Percentiles rank a stretch among this genome's conserved stretches.
Evolutionary conservation across 2,797 vertebrate species (phyloP).

Genomic region (Falco novaeseelandiae): DNA sequence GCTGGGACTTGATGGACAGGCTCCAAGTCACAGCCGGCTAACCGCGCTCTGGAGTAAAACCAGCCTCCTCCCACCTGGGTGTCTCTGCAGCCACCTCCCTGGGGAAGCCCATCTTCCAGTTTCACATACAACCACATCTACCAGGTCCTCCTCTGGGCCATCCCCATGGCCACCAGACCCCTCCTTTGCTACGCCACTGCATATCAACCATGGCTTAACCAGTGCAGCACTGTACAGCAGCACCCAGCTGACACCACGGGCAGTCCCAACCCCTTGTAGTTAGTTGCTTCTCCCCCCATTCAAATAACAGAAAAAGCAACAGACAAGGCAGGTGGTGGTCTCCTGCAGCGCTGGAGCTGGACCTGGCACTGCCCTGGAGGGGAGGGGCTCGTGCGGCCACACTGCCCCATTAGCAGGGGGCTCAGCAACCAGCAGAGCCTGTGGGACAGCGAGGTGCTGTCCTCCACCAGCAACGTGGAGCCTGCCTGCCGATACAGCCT

Average conservation of each 20-base stretch:
- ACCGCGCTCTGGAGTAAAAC: background rate
- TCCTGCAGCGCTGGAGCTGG: background rate
- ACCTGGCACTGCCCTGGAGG: background rate
- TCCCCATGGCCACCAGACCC: background rate
- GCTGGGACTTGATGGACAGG: background rate
- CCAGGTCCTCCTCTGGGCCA: background rate
- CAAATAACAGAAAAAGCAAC: background rate
- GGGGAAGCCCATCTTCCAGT: background rate
- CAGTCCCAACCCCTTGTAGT: background rate
- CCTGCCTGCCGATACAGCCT: background rate
- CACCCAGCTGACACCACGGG: rapidly evolving
- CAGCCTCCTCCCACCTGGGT: background rate
- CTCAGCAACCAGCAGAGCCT: background rate
- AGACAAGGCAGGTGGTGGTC: background rate
- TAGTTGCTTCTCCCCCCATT: background rate
- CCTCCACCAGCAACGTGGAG: background rate
- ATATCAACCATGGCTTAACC: background rate
- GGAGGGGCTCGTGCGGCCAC: background rate
- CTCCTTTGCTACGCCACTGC: background rate
- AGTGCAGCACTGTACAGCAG: background rate
- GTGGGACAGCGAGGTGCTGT: rapidly evolving
- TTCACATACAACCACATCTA: background rate
- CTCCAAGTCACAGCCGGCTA: background rate
- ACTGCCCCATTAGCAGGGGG: rapidly evolving
- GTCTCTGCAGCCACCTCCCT: background rate